Evolutionary conservation across 1,140 invertebrate genomes (phyloP).

Genomic region (Daktulosphaira vitifoliae): DNA sequence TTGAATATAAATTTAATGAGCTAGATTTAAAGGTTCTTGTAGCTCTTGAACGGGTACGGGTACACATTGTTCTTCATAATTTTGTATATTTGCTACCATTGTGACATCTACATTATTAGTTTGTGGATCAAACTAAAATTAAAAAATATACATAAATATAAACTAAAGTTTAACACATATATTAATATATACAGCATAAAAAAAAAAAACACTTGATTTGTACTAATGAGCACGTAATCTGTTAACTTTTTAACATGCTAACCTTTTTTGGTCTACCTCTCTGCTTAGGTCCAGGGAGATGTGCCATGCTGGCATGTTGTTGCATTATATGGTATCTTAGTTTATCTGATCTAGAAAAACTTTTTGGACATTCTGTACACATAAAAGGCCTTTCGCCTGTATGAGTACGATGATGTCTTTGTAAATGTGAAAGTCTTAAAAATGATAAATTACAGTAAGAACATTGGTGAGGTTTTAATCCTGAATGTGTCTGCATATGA

Average conservation of each 20-base stretch:
- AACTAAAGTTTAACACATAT: too few species aligned
- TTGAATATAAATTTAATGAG: conserved; percentile 18
- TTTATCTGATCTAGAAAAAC: conserved; percentile 40
- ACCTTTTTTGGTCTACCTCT: conserved; percentile 38
- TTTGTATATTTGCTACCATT: conserved; percentile 22
- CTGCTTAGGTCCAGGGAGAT: conserved; percentile 27
- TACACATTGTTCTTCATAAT: conserved; percentile 20
- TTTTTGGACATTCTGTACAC: conserved; percentile 39
- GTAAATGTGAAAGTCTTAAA: conserved; percentile 44
- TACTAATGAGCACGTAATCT: too few species aligned
- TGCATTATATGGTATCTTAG: conserved; percentile 39
- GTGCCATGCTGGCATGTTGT: conserved; percentile 35
- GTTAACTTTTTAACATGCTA: conserved; percentile 21
- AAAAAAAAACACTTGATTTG: too few species aligned
- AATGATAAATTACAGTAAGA: conserved; percentile 45
- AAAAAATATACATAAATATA: not conserved
- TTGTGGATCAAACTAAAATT: conserved; percentile 11
- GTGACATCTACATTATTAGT: conserved; percentile 9
- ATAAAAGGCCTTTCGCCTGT: conserved; percentile 43
- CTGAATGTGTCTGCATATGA: conserved; percentile 43
- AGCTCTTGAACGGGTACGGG: conserved; percentile 2
- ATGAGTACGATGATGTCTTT: conserved; percentile 45
- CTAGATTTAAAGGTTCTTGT: conserved; percentile 18
- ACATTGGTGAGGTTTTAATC: conserved; percentile 44
- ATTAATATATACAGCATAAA: conserved; percentile 5